phyloP scores from a whole-genome alignment of 2,888 invertebrate genomes.

The Harpalus rufipes region DNA sequence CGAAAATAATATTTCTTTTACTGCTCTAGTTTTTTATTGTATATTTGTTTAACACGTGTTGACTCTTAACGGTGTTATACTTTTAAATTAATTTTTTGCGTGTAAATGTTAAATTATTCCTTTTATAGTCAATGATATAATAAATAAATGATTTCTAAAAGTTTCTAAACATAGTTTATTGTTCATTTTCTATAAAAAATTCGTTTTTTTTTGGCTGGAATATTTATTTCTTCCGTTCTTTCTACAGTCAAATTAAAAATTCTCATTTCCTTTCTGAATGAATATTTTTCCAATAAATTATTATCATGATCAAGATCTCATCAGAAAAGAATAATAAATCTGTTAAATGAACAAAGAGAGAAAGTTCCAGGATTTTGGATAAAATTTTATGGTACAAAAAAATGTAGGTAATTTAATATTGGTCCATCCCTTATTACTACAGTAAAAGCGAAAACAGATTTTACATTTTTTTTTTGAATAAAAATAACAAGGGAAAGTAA shows the following conservation, averaged over 20 bases:
- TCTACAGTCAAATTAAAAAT: slow-evolving; percentile 11
- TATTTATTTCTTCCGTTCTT: slow-evolving; percentile 36
- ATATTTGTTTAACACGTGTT: background rate
- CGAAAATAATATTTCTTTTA: slow-evolving; percentile 6
- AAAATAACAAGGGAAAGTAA: too few species aligned
- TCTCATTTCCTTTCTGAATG: slow-evolving; percentile 12
- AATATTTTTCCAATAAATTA: background rate
- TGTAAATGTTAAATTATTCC: slow-evolving; percentile 10
- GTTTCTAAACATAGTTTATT: slow-evolving; percentile 30
- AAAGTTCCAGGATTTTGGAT: too few species aligned
- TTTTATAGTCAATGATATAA: slow-evolving; percentile 10
- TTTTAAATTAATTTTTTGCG: slow-evolving; percentile 34
- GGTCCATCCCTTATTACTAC: too few species aligned
- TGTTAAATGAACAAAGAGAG: too few species aligned
- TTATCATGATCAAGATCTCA: too few species aligned
- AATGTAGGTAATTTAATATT: too few species aligned
- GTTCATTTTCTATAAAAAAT: background rate
- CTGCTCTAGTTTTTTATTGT: slow-evolving; percentile 30
- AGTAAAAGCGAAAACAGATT: too few species aligned
- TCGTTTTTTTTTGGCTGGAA: background rate
- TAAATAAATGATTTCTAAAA: slow-evolving; percentile 24
- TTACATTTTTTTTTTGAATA: too few species aligned
- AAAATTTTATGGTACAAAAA: too few species aligned
- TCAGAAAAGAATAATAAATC: too few species aligned
- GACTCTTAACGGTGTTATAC: background rate